Base-by-base conservation (phyloP, 2,888 invertebrate species). In the Aricia artaxerxes region DNA sequence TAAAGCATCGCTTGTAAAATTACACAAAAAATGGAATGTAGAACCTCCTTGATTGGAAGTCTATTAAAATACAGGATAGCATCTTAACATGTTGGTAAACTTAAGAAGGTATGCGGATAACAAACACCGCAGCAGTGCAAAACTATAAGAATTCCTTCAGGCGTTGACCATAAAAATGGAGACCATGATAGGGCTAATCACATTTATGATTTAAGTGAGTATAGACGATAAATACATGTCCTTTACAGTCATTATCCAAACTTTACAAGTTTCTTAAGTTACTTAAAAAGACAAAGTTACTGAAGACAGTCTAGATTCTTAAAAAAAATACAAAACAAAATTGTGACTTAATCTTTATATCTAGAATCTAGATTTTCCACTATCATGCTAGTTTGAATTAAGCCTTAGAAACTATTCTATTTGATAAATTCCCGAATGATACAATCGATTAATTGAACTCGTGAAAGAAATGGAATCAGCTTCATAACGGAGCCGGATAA, bases 371-470 rank as follows among this genome's bases (percentile, higher is more conserved):
- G 49, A 49, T 49, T 49, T 49, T 49, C 2, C 49, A 49, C 1
- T 9, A 49, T 7, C 44, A 4, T 38, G 38, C 44, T 9, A 44
- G 9, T 44, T 9, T 44, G 44, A 0, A 44, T 44, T 9, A 7
- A 7, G 44, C 44, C 44, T 44, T 44, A 44, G 9, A 35, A 44
- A 73, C 44, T 24, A 73, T 57, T 76, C 44, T 53, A 76, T 76
- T 76, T 53, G 76, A 76, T 76, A 76, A 76, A 57, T 53, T 57
- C 13, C 11, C 53, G 5, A 44, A n/a, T n/a, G n/a, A 75, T 75
- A 53, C 53, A 31, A 76, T 76, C 57, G 53, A 76, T 76, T 57
- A 76, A 57, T 76, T 53, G 76, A 49, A 73, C 53, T 76, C 76
- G 53, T 76, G 53, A 76, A 76, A 76, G 76, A 76, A 76, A 53